These are phyloP conservation scores for Heliconius hortense DNA, from an alignment of 2,888 invertebrate species.

Conservation along the genomic window DNA sequence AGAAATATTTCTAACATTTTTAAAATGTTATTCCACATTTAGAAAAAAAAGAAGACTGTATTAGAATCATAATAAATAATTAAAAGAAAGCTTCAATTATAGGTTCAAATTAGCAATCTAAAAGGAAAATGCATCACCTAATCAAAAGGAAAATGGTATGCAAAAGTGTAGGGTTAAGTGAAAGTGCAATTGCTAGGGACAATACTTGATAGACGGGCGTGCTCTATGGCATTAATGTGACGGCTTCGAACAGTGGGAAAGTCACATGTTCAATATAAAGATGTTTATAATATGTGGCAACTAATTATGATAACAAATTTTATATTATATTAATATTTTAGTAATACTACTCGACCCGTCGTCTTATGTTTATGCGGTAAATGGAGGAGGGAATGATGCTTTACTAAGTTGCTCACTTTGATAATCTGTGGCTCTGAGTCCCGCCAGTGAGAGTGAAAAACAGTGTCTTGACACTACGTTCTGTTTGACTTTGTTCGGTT, in stretches of 20 bases:
- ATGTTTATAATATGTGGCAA: neutral
- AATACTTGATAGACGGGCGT: slow-evolving; percentile 52
- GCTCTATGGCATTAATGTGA: slow-evolving; percentile 56
- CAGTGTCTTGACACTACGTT: too few relatives aligned
- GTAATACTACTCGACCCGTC: too few relatives aligned
- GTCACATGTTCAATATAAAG: slow-evolving; percentile 32
- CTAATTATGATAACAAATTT: neutral
- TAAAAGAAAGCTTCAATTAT: neutral
- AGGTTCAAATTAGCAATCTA: neutral
- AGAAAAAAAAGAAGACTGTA: neutral
- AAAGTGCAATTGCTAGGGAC: slow-evolving; percentile 49
- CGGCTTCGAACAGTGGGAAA: slow-evolving; percentile 49
- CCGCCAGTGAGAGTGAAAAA: too few relatives aligned
- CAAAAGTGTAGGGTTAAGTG: slow-evolving; percentile 37
- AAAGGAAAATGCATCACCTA: neutral
- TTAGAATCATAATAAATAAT: neutral
- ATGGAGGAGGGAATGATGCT: neutral
- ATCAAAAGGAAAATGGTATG: slow-evolving; percentile 35
- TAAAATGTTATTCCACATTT: too few relatives aligned
- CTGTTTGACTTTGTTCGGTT: too few relatives aligned
- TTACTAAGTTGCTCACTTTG: too few relatives aligned
- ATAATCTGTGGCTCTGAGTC: too few relatives aligned
- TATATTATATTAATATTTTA: neutral
- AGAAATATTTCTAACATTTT: neutral
- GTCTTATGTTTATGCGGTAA: neutral